phyloP scores from a whole-genome alignment of 2,888 invertebrate genomes.

The Standfussiana lucernea region DNA sequence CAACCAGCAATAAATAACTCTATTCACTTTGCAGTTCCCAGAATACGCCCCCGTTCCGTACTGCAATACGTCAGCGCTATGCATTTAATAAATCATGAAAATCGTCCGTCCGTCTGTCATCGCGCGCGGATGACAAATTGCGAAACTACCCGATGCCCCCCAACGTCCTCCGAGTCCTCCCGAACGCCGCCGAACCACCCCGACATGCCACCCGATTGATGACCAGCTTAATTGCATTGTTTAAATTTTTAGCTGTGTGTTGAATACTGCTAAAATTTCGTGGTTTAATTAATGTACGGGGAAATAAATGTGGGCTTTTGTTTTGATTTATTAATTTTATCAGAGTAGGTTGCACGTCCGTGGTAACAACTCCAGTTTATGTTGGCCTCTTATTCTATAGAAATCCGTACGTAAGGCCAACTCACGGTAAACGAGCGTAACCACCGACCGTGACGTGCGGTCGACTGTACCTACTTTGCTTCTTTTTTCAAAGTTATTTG shows the following conservation, averaged over 20 bases:
- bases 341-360: not conserved
- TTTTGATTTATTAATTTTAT: slow-evolving; percentile 22
- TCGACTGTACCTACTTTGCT: not conserved
- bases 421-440: not conserved
- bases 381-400: not conserved
- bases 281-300: not conserved
- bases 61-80: slow-evolving; percentile 79
- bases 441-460: not conserved
- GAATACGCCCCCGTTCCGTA: slow-evolving; percentile 54
- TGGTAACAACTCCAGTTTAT: not conserved
- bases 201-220: slow-evolving; percentile 61
- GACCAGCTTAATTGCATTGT: slow-evolving; percentile 58
- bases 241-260: slow-evolving; percentile 40
- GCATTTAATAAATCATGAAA: slow-evolving; percentile 86
- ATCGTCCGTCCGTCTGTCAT: slow-evolving; percentile 82
- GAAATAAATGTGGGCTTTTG: not conserved
- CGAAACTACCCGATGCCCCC: slow-evolving; percentile 68
- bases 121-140: slow-evolving; percentile 81
- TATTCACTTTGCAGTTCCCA: slow-evolving; percentile 38
- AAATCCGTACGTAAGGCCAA: not conserved
- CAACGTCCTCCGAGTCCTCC: slow-evolving; percentile 61
- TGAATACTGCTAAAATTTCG: slow-evolving; percentile 37
- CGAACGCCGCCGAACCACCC: slow-evolving; percentile 34
- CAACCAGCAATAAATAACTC: slow-evolving; percentile 40
- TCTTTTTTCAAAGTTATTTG: slow-evolving; percentile 13